These are phyloP conservation scores for Furcifer pardalis DNA, from an alignment of 2,797 vertebrate species.

Conservation along the genomic window DNA sequence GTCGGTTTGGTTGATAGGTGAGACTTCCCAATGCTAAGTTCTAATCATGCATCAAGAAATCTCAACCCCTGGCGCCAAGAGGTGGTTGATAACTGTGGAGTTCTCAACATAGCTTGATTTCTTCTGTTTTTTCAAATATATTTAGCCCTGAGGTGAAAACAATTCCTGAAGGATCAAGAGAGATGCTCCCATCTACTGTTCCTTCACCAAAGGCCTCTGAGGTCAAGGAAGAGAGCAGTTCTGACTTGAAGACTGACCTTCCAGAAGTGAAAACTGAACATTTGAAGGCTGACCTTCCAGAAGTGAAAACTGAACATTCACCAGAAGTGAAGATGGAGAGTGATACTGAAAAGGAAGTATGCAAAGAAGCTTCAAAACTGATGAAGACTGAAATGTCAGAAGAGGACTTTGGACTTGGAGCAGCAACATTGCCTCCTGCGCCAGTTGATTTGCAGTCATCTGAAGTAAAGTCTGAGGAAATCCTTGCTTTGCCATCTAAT, in stretches of 20 bases:
- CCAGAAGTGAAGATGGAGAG: background rate
- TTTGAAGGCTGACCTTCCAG: slow-evolving; percentile 24
- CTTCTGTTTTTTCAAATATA: slow-evolving; percentile 73
- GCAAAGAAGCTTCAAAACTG: slow-evolving; percentile 32
- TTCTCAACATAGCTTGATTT: slow-evolving; percentile 75
- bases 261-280: slow-evolving; percentile 34
- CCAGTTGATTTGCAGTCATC: background rate
- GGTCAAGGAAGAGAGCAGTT: slow-evolving; percentile 60
- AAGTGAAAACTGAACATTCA: slow-evolving; percentile 23
- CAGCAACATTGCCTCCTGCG: background rate
- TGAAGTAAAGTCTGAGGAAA: slow-evolving; percentile 35
- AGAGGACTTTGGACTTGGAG: slow-evolving; percentile 35
- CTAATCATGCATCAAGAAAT: slow-evolving; percentile 50
- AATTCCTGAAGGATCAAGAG: slow-evolving; percentile 71
- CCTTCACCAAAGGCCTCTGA: slow-evolving; percentile 67
- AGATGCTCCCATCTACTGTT: slow-evolving; percentile 65
- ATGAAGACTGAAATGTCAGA: slow-evolving; percentile 7
- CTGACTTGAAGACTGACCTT: slow-evolving; percentile 31
- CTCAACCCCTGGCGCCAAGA: slow-evolving; percentile 45
- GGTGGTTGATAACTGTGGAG: slow-evolving; percentile 62
- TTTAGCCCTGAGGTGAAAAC: slow-evolving; percentile 75
- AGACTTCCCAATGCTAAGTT: slow-evolving; percentile 50
- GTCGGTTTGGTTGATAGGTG: slow-evolving; percentile 36
- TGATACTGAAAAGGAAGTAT: slow-evolving; percentile 28
- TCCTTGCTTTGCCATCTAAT: background rate